These are phyloP conservation scores for Tragelaphus eurycerus DNA, from an alignment of 2,797 vertebrate species.

Conservation along the genomic window DNA sequence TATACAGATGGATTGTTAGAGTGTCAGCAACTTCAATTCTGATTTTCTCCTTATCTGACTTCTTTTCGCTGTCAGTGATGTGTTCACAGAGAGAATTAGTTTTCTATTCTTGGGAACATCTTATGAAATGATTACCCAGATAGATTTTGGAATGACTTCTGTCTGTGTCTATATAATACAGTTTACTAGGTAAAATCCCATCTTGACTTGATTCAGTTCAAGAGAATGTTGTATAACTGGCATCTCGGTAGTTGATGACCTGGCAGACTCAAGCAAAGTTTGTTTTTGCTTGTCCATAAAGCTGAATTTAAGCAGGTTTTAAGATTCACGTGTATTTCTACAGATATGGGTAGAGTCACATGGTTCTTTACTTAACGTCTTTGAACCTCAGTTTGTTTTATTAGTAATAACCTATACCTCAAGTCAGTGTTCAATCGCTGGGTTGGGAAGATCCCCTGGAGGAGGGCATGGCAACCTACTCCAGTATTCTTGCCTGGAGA, in stretches of 20 bases:
- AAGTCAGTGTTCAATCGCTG: background rate
- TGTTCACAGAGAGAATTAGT: background rate
- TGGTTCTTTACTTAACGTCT: background rate
- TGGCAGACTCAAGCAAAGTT: background rate
- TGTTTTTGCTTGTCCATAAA: background rate
- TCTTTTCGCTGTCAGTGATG: background rate
- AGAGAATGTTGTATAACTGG: background rate
- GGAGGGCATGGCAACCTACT: background rate
- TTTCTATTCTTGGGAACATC: constrained; percentile 25
- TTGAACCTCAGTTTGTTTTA: background rate
- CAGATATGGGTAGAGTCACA: background rate
- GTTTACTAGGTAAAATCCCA: background rate
- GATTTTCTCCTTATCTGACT: constrained; percentile 30
- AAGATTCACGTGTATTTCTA: background rate
- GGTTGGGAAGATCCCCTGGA: background rate
- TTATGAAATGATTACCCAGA: constrained; percentile 21
- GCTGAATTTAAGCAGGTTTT: background rate
- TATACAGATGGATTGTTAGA: background rate
- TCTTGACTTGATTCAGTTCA: background rate
- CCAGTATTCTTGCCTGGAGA: background rate
- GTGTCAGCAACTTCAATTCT: constrained; percentile 30
- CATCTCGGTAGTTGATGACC: background rate
- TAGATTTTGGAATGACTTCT: background rate
- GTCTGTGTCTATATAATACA: background rate
- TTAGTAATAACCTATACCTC: background rate